Evolutionary conservation across 2,797 vertebrate species (phyloP).

Genomic region (Diplodus puntazzo): DNA sequence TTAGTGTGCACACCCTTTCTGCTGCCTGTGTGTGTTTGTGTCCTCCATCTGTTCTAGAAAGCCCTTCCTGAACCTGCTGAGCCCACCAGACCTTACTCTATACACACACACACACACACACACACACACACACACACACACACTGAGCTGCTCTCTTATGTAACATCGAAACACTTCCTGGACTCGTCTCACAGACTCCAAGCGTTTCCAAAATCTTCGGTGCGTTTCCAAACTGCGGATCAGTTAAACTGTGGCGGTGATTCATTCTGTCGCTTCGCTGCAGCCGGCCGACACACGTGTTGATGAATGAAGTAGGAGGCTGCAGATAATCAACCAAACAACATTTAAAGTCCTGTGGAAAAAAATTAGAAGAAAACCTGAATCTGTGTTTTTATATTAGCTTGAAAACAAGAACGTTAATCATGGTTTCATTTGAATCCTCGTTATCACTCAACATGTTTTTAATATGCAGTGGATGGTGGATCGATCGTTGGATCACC

Average conservation of each 20-base stretch:
- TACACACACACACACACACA: conserved; percentile 36
- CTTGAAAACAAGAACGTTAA: no score
- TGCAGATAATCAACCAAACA: background rate
- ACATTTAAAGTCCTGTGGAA: background rate
- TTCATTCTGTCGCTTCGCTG: background rate
- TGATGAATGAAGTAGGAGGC: background rate
- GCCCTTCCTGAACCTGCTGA: conserved; percentile 78
- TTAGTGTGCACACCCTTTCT: background rate
- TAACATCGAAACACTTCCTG: conserved; percentile 29
- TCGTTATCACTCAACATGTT: no score
- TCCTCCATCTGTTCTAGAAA: conserved; percentile 76
- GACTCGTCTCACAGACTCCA: background rate
- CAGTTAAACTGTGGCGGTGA: background rate
- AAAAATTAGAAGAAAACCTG: no score
- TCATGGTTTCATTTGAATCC: no score
- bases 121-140: conserved; percentile 36
- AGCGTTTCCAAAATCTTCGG: background rate
- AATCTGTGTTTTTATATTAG: no score
- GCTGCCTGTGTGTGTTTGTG: conserved; percentile 18
- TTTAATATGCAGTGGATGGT: no score
- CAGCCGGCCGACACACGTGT: background rate
- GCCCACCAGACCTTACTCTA: conserved; percentile 30
- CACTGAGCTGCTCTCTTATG: conserved; percentile 22
- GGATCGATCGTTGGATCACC: no score
- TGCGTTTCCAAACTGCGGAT: background rate